These are phyloP conservation scores for Mesocentrotus franciscanus DNA, from an alignment of 53 echinoderm and acorn worm species.

Conservation along the genomic window DNA sequence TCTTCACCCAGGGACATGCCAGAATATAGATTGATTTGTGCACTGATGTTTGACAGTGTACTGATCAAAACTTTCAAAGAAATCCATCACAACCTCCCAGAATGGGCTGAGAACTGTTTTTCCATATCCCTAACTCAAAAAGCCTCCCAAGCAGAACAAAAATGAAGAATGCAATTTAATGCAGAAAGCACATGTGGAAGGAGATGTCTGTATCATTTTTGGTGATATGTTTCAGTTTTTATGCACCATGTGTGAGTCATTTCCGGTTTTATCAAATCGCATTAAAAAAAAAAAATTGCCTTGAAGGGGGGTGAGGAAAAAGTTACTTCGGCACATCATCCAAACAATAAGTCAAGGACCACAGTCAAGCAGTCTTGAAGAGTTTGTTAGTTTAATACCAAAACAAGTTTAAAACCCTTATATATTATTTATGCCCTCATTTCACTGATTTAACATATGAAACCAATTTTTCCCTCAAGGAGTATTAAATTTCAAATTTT, in stretches of 20 bases:
- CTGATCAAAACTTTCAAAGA: background rate
- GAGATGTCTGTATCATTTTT: background rate
- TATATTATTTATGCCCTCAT: background rate
- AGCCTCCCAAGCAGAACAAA: background rate
- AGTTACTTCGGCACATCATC: background rate
- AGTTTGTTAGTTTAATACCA: background rate
- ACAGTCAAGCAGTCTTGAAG: background rate
- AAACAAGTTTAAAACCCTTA: background rate
- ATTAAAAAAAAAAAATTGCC: background rate
- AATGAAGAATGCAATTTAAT: slow-evolving; percentile 24
- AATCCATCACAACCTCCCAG: background rate
- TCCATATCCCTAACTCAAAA: slow-evolving; percentile 7
- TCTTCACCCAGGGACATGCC: slow-evolving; percentile 17
- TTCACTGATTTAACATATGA: background rate
- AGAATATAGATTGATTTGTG: slow-evolving; percentile 13
- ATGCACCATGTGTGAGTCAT: slow-evolving; percentile 30
- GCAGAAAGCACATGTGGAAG: slow-evolving; percentile 24
- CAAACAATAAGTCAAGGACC: background rate
- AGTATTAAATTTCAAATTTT: background rate
- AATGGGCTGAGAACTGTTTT: background rate
- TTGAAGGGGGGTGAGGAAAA: background rate
- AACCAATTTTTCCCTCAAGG: background rate
- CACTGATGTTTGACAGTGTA: background rate
- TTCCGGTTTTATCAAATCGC: slow-evolving; percentile 19
- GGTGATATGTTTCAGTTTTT: background rate